Evolutionary conservation across 2,888 invertebrate species (phyloP).

Genomic region (Adelognathus sp.): DNA sequence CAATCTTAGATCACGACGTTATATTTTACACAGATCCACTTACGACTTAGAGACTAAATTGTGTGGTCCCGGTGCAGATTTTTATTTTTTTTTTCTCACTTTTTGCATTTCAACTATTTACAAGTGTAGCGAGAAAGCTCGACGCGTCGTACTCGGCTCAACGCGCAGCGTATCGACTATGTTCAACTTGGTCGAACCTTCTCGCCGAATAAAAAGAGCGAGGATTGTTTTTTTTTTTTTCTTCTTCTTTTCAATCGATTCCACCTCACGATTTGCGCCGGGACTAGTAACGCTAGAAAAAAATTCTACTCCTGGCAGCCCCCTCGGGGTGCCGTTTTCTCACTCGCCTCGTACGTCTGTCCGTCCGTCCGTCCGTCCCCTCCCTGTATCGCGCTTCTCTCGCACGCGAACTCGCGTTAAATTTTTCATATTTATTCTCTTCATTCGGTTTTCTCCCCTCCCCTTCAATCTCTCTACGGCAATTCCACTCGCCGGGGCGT

Average conservation of each 20-base stretch:
- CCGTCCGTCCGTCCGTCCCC: neutral
- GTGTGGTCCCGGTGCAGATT: conserved; percentile 60
- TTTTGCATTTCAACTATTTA: conserved; percentile 43
- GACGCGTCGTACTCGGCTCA: neutral
- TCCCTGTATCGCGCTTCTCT: neutral
- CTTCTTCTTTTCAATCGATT: too few relatives aligned
- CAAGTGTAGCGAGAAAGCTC: conserved; percentile 44
- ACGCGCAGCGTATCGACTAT: too few relatives aligned
- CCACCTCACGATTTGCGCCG: conserved; percentile 37
- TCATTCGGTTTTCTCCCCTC: neutral
- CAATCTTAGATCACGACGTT: conserved; percentile 79
- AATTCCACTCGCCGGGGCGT: conserved; percentile 20
- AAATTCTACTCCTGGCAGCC: conserved; percentile 44
- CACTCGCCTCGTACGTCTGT: conserved; percentile 18
- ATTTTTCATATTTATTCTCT: conserved; percentile 19
- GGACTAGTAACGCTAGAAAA: conserved; percentile 58
- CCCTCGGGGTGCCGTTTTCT: conserved; percentile 30
- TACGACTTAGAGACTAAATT: conserved; percentile 74
- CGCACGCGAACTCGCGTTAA: conserved; percentile 4
- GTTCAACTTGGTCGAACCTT: conserved; percentile 23
- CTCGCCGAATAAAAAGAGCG: conserved; percentile 16
- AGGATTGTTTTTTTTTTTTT: conserved; percentile 20
- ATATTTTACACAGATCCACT: conserved; percentile 80
- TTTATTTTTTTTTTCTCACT: neutral
- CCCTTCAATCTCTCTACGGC: conserved; percentile 13